phyloP scores from a whole-genome alignment of 2,797 vertebrate genomes.

The Microchirus variegatus region DNA sequence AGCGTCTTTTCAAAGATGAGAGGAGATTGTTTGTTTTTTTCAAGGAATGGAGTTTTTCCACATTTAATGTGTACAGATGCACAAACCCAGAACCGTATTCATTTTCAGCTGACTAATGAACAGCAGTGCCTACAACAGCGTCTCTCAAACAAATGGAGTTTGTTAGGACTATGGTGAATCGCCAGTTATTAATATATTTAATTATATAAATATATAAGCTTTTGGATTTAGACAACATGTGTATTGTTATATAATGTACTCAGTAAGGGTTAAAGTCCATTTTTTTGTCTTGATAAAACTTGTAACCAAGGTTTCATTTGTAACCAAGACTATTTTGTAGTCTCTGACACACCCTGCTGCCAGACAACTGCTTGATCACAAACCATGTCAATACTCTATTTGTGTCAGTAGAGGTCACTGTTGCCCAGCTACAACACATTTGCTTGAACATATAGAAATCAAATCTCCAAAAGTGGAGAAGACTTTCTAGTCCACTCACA shows the following conservation, averaged over 20 bases:
- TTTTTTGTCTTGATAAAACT: no score
- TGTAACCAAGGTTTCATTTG: no score
- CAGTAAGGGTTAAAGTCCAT: not conserved
- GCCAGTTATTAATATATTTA: conserved; percentile 3
- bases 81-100: conserved; percentile 14
- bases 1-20: not conserved
- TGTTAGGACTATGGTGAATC: conserved; percentile 2
- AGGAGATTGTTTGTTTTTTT: not conserved
- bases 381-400: no score
- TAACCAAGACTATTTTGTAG: no score
- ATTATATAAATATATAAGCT: no score
- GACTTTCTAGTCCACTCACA: no score
- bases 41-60: not conserved
- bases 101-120: conserved; percentile 35
- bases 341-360: no score
- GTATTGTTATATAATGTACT: not conserved
- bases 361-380: no score
- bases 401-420: no score
- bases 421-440: no score
- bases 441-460: no score
- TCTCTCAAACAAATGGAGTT: conserved; percentile 24
- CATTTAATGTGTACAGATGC: conserved; percentile 13
- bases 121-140: conserved; percentile 5
- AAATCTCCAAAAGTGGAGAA: no score
- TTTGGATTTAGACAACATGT: not conserved